Conservation (phyloP, 2,797 vertebrate species). For the Phataginus tricuspis region DNA sequence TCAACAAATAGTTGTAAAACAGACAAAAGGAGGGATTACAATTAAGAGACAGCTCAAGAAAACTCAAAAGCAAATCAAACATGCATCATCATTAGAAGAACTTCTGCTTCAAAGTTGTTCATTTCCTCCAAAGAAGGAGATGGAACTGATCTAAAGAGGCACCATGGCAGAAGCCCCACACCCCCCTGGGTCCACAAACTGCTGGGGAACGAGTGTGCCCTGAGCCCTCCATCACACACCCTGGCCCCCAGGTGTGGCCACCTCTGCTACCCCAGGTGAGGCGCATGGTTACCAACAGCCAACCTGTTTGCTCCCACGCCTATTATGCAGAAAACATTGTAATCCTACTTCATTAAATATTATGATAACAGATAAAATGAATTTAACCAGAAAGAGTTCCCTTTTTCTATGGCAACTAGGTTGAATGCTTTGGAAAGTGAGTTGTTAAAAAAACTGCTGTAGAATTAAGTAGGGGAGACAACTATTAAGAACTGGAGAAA, state of each 20-base stretch:
- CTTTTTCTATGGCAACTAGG: background rate
- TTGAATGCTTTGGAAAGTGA: background rate
- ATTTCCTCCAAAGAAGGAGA: background rate
- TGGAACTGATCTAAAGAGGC: background rate
- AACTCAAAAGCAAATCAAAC: background rate
- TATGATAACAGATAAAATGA: background rate
- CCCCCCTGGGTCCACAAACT: rapidly evolving
- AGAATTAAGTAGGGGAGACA: background rate
- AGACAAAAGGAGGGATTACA: background rate
- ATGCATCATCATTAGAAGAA: background rate
- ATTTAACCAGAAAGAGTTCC: background rate
- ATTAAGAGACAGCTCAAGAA: background rate
- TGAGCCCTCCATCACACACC: background rate
- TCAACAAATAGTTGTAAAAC: background rate
- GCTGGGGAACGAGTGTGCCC: rapidly evolving
- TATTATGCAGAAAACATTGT: background rate
- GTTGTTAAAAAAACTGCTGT: background rate
- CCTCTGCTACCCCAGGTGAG: background rate
- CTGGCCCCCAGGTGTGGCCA: rapidly evolving
- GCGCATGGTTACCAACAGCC: rapidly evolving
- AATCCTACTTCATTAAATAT: background rate
- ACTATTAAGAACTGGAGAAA: background rate
- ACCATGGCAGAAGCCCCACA: rapidly evolving
- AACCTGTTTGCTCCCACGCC: background rate
- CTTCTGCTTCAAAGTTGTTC: background rate